Percentiles rank a stretch among this genome's conserved stretches.
Evolutionary conservation across 2,888 invertebrate genomes (phyloP).

Genomic region (Caprella mutica): DNA sequence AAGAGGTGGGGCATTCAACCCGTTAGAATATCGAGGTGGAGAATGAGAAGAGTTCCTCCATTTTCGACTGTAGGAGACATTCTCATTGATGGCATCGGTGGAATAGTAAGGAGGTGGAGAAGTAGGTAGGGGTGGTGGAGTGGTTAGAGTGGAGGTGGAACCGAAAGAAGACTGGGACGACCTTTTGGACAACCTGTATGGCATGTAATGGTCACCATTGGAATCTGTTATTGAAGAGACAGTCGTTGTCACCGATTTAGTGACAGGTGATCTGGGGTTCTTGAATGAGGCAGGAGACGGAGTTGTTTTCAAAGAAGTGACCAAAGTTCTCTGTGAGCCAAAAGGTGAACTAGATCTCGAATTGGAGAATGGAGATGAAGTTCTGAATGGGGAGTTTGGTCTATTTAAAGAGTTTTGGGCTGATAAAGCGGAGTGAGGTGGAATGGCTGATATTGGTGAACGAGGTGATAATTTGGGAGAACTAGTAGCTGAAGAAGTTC

Average conservation of each 20-base stretch:
- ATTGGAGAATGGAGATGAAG: background rate
- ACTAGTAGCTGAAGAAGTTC: constrained; percentile 1
- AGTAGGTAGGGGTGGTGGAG: background rate
- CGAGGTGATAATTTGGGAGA: constrained; percentile 6
- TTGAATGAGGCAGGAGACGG: background rate
- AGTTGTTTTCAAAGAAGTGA: constrained; percentile 4
- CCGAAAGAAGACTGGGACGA: background rate
- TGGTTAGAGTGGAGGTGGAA: background rate
- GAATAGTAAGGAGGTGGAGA: background rate
- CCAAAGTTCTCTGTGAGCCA: constrained; percentile 4
- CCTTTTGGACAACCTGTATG: background rate
- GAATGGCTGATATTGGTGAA: background rate
- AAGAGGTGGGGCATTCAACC: background rate
- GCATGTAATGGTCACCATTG: background rate
- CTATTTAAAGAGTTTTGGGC: background rate
- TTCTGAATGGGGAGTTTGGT: background rate
- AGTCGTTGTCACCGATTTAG: constrained; percentile 1
- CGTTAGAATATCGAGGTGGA: background rate
- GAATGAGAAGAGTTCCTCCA: background rate
- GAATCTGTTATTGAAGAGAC: background rate
- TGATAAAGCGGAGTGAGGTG: background rate
- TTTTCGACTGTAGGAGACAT: background rate
- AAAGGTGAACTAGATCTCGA: constrained; percentile 4
- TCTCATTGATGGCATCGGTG: background rate
- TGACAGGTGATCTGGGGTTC: constrained; percentile 5